Base-by-base conservation (phyloP, 2,113 vertebrate species). In the Siniperca chuatsi region DNA sequence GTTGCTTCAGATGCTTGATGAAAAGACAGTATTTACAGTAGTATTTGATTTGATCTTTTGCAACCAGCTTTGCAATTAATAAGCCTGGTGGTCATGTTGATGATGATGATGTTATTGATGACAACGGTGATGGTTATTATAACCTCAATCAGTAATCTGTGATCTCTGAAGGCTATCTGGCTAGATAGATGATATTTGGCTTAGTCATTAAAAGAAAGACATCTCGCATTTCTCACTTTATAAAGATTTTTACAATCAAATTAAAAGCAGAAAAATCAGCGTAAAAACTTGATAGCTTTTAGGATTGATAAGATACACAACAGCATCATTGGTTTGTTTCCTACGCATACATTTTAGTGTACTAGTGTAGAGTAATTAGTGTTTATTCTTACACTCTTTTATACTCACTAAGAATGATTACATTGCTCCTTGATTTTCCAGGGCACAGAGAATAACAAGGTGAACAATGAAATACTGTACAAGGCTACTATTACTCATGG, bases 381-480 rank as follows among this genome's bases (percentile, higher is more conserved):
- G 40, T 66, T 21, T 37, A 6, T 40, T 33, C 16, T 52, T 6
- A n/a, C 3, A 57, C 23, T 50, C 4, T 11, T 44, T 67, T 73
- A 9, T 58, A 5, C 12, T 58, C 1, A 8, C 8, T 54, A 33
- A n/a, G 25, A 42, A 37, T 48, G 1, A 78, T 78, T 48, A 1
- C 13, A 11, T 25, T 25, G 48, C 12, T 42, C 33, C 54, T 48
- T 37, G 2, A 48, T 71, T 57, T 71, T 69, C 58, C 35, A 18
- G 48, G 35, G 18, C 25, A 4, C 23, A 42, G 2, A 84, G n/a
- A 42, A 29, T 42, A 84, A 74, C 33, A 66, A 44, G n/a, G 44
- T 33, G 58, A 79, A 74, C 37, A 52, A 25, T 40, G 15, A 79
- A 83, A 62, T 54, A 50, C 15, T 52, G 15, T 52, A 54, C 18